phyloP scores from a whole-genome alignment of 2,888 invertebrate species.

The Aphidius colemani region DNA sequence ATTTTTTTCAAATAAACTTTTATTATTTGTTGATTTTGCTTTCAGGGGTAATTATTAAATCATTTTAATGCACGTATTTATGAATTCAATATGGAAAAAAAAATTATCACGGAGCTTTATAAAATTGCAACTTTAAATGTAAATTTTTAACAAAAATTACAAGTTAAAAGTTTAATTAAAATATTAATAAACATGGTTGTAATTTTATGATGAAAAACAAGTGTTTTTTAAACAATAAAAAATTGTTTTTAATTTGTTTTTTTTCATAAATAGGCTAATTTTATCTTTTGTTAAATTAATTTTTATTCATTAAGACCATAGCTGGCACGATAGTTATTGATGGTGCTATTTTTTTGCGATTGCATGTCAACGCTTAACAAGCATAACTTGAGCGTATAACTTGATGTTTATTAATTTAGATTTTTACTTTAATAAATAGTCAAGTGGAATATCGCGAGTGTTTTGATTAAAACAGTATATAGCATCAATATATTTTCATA shows the following conservation, averaged over 20 bases:
- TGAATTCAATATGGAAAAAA: conserved; percentile 24
- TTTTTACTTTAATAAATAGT: conserved; percentile 29
- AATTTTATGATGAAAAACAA: too few relatives aligned
- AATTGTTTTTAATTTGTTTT: conserved; percentile 14
- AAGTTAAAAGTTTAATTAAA: too few relatives aligned
- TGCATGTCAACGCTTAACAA: conserved; percentile 55
- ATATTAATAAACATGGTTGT: too few relatives aligned
- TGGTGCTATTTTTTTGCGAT: conserved; percentile 48
- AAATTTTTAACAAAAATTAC: too few relatives aligned
- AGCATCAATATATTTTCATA: conserved; percentile 21
- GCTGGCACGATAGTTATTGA: conserved; percentile 26
- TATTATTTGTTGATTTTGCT: too few relatives aligned
- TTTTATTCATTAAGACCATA: too few relatives aligned
- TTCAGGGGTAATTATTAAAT: too few relatives aligned
- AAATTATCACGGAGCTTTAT: too few relatives aligned
- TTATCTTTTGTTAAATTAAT: too few relatives aligned
- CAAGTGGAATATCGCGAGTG: conserved; percentile 33
- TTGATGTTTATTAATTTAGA: conserved; percentile 31
- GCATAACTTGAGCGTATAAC: conserved; percentile 42
- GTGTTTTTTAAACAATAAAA: too few relatives aligned
- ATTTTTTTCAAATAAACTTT: too few relatives aligned
- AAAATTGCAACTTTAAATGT: too few relatives aligned
- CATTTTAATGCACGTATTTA: conserved; percentile 51
- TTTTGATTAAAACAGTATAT: conserved; percentile 24
- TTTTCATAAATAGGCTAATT: neutral